Percentiles rank a stretch among this genome's conserved stretches.
Evolutionary conservation across 2,888 invertebrate species (phyloP).

Genomic region (Diplolepis rosae): DNA sequence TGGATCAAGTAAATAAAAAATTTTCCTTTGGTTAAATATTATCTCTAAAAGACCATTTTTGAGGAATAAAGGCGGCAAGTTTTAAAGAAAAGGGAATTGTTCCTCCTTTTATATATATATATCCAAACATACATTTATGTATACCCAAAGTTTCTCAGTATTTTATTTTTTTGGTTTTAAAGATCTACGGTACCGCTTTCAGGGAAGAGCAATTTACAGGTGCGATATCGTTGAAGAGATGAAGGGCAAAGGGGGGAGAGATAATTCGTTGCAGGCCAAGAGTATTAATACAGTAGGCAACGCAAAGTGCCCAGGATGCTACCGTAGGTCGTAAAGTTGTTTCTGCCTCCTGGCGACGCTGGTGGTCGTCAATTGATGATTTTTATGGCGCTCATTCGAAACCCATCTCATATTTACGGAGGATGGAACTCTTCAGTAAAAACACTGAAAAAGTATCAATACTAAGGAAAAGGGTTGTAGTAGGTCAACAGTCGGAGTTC

Average conservation of each 20-base stretch:
- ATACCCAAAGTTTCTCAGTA: not conserved
- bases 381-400: slow-evolving; percentile 18
- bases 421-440: slow-evolving; percentile 12
- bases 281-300: slow-evolving; percentile 54
- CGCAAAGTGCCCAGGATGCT: slow-evolving; percentile 57
- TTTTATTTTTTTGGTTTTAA: slow-evolving; percentile 13
- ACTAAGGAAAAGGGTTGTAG: slow-evolving; percentile 17
- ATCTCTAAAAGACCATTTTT: too few relatives aligned
- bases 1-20: too few relatives aligned
- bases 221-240: slow-evolving; percentile 28
- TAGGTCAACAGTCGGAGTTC: slow-evolving; percentile 20
- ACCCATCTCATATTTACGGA: slow-evolving; percentile 7
- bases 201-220: slow-evolving; percentile 32
- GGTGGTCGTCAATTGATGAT: slow-evolving; percentile 19
- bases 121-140: not conserved
- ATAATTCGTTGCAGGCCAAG: not conserved
- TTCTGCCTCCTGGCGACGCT: slow-evolving; percentile 7
- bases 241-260: not conserved
- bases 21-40: too few relatives aligned
- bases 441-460: not conserved
- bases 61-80: too few relatives aligned
- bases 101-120: too few relatives aligned
- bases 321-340: slow-evolving; percentile 63
- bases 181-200: slow-evolving; percentile 38
- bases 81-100: too few relatives aligned